Conservation (phyloP, 2,113 vertebrate genomes). For the Canis aureus region DNA sequence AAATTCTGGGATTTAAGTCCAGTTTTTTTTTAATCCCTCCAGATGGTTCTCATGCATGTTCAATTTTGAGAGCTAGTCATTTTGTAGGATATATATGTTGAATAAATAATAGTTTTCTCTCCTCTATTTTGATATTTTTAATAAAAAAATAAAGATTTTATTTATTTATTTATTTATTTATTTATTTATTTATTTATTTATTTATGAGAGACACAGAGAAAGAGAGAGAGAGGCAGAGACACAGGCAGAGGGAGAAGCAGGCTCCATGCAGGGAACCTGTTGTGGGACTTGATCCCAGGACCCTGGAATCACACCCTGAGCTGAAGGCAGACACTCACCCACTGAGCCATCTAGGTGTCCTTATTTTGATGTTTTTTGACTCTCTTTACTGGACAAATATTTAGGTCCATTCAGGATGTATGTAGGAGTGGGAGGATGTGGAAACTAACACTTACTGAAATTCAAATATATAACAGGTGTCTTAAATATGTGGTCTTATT, state of each 20-base stretch:
- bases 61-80: not conserved
- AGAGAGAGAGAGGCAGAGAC: no score
- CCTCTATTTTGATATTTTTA: not conserved
- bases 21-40: not conserved
- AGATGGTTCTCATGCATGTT: not conserved
- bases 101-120: not conserved
- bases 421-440: no score
- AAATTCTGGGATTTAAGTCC: not conserved
- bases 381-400: not conserved
- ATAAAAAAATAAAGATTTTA: no score
- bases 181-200: no score
- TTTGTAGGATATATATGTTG: not conserved
- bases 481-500: not conserved
- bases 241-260: no score
- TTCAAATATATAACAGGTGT: not conserved
- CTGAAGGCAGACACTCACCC: no score
- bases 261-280: no score
- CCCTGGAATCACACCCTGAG: no score
- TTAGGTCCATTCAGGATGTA: not conserved
- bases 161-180: no score
- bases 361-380: not conserved
- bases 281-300: no score
- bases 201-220: no score
- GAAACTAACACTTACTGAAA: not conserved
- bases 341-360: no score